Base-by-base conservation (phyloP, 2,888 invertebrate species). In the Machimus rusticus region DNA sequence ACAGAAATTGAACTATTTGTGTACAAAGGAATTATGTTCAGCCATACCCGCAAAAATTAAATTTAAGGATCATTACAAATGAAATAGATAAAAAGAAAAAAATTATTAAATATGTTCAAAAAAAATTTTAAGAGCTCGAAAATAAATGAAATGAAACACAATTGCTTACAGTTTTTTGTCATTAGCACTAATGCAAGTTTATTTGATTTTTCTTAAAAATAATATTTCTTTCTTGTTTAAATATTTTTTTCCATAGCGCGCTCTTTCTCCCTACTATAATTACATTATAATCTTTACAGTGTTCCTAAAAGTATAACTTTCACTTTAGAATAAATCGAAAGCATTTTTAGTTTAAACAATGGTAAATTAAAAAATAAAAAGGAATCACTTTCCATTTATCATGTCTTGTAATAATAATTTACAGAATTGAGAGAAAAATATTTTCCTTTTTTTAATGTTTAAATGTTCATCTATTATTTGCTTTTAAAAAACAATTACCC, bases 221-320 rank as follows among this genome's bases (percentile, higher is more conserved):
- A 81, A 81, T 55, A 81, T 55, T 81, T 66, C 66, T 66, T 66
- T 28, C 12, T 66, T 66, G 66, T 66, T 81, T 81, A 51, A 81
- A 81, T 51, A 51, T 51, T 81, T 81, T 55, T 55, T 55, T 66
- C 23, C 2, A 51, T 81, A 81, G 46, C 46, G 31, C 34, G 12
- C 43, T 55, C 28, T 66, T 12, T 66, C 66, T 23, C 66, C 66
- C 28, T 81, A 79, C 8, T 81, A 81, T 81, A 81, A 34, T 81
- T 55, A 81, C 81, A 81, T 81, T n/a, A 66, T 55, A 81, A 14
- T 81, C 81, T 81, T 81, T 81, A 81, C 81, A 81, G n/a, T 66
- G 23, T 81, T 51, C 81, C 66, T 66, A 66, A 66, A 66, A 28
- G 14, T 66, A 46, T 14, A 66, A 66, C 66, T 28, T 12, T 55